phyloP scores from a whole-genome alignment of 1,140 invertebrate species.

The Philopotamus ludificatus region DNA sequence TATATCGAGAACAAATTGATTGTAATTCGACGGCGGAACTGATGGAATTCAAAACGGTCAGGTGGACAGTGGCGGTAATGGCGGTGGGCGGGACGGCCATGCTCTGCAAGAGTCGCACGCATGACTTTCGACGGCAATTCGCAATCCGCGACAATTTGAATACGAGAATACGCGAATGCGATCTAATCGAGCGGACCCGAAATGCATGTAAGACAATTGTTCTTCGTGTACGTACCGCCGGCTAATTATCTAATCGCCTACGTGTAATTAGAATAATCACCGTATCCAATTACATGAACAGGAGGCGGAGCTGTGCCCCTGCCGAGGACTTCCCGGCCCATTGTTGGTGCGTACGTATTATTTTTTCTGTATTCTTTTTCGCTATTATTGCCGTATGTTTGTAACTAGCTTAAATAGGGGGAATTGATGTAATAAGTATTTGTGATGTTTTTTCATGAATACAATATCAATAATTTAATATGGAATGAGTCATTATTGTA shows the following conservation, averaged over 20 bases:
- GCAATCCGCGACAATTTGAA: too few relatives aligned
- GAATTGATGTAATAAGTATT: too few relatives aligned
- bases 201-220: too few relatives aligned
- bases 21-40: neutral
- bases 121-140: constrained; percentile 29
- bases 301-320: constrained; percentile 19
- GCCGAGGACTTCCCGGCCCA: constrained; percentile 10
- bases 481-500: too few relatives aligned
- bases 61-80: constrained; percentile 21
- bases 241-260: constrained; percentile 42
- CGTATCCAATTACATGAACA: constrained; percentile 39
- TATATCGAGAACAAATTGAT: neutral
- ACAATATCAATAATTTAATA: too few relatives aligned
- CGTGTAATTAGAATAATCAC: constrained; percentile 41
- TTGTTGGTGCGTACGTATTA: constrained; percentile 15
- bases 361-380: constrained; percentile 20
- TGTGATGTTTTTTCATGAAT: too few relatives aligned
- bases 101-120: constrained; percentile 21
- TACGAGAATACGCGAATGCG: too few relatives aligned
- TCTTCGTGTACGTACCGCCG: too few relatives aligned
- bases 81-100: constrained; percentile 22
- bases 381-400: too few relatives aligned
- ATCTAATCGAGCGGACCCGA: too few relatives aligned
- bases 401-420: too few relatives aligned
- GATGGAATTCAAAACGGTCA: constrained; percentile 28